Base-by-base conservation (phyloP, 1,140 invertebrate species). In the Heliconius hermathena region DNA sequence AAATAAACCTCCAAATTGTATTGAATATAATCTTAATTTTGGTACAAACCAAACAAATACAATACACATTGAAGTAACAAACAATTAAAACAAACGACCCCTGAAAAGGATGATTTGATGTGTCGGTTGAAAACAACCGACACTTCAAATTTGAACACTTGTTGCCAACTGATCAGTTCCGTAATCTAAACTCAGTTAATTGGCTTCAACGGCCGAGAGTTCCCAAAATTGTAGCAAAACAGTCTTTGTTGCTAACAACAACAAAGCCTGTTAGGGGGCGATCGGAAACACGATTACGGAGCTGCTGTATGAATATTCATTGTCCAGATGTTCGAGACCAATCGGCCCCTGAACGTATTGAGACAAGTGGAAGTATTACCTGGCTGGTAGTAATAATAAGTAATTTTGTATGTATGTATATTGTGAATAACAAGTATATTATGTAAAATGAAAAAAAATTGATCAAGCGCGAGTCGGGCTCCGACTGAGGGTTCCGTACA, bases 261-360 rank as follows among this genome's bases (percentile, higher is more conserved):
- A 73, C 75, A 71, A 74, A 73, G 46, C 52, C 73, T 57, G 52
- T 73, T 74, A 73, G 79, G 66, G n/a, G 33, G 22, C 78, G 71
- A 80, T 77, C 71, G 79, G 75, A 74, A 76, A 77, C 79, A 74
- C 79, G 79, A 80, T 76, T 76, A 81, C 71, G 74, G 38, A 54
- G 46, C 57, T 74, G 74, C 33, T 57, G 78, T 73, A 76, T 78
- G 79, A 73, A 76, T 77, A 83, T 83, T 78, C 71, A 77, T 77
- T 72, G 76, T 77, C 76, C 76, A 77, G 76, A 77, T 77, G 70
- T 77, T 77, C 46, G 33, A 72, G 72, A 54, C 70, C 70, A 70
- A 18, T 66, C 60, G 76, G 57, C 36, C 46, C 76, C 70, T 20
- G 60, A 70, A 71, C 60, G 20, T 77, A 77, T 72, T 66, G 26